Conservation (phyloP, 35 echinoderm and acorn worm genomes). For the Patiria miniata region DNA sequence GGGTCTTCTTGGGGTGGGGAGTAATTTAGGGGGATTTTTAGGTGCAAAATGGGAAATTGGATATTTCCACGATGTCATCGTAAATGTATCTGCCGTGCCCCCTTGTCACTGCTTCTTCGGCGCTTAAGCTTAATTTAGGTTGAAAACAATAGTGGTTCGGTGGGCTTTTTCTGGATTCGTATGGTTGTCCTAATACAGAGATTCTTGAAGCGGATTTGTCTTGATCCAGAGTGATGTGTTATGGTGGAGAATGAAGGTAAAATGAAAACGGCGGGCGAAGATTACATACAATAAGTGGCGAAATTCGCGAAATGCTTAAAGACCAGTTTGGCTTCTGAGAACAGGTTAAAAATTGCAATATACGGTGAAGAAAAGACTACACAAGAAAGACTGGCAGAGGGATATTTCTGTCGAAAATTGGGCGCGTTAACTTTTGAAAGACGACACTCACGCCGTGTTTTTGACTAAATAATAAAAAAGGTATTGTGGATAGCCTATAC, state of each 20-base stretch:
- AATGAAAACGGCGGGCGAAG: too few relatives aligned
- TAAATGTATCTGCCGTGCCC: background rate
- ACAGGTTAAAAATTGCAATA: too few relatives aligned
- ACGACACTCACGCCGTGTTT: too few relatives aligned
- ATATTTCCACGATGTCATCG: background rate
- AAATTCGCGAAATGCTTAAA: too few relatives aligned
- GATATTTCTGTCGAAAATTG: too few relatives aligned
- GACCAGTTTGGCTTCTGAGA: too few relatives aligned
- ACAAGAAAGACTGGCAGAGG: too few relatives aligned
- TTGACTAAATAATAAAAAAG: too few relatives aligned
- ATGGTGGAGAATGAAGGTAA: background rate
- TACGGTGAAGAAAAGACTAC: too few relatives aligned
- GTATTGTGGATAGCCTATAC: too few relatives aligned
- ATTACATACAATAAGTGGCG: too few relatives aligned
- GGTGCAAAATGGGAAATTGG: slow-evolving; percentile 10
- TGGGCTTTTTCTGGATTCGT: background rate
- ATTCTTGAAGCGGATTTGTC: background rate
- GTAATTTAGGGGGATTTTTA: background rate
- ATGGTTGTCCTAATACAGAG: background rate
- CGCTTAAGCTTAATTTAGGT: background rate
- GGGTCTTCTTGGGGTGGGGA: background rate
- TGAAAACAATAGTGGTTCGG: background rate
- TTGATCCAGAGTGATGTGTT: background rate
- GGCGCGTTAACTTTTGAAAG: too few relatives aligned
- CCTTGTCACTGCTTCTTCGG: background rate